Percentiles rank a stretch among this genome's conserved stretches.
Conservation (phyloP, 2,113 vertebrate genomes). For the Corynorhinus townsendii region DNA sequence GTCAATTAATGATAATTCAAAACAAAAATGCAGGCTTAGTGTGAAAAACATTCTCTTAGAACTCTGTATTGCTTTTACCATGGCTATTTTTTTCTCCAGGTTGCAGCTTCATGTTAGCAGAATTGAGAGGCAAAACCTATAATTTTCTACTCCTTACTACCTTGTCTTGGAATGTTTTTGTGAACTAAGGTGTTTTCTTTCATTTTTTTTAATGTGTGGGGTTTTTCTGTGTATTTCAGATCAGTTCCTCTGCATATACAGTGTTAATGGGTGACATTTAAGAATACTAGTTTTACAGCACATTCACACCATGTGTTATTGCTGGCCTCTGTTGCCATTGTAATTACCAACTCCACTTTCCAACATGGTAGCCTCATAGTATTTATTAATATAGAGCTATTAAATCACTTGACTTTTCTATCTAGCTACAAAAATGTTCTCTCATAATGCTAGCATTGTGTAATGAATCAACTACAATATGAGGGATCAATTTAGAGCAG, state of each 20-base stretch:
- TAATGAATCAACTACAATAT: neutral
- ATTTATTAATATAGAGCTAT: constrained; percentile 41
- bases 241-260: neutral
- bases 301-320: neutral
- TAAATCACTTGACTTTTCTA: constrained; percentile 35
- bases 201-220: neutral
- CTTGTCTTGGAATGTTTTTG: constrained; percentile 22
- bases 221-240: constrained; percentile 43
- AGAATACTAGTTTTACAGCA: neutral
- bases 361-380: neutral
- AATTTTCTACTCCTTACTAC: constrained; percentile 48
- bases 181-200: neutral
- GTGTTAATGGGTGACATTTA: constrained; percentile 28
- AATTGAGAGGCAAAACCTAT: constrained; percentile 5
- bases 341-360: constrained; percentile 27
- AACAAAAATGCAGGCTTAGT: neutral
- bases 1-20: neutral
- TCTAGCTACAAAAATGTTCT: neutral
- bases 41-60: neutral
- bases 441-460: neutral
- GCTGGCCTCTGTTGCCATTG: neutral
- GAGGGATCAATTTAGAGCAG: neutral
- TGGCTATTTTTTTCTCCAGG: neutral
- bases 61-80: neutral
- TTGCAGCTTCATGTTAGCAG: constrained; percentile 1